These are phyloP conservation scores for Miniopterus natalensis DNA, from an alignment of 2,113 vertebrate species.

Conservation along the genomic window DNA sequence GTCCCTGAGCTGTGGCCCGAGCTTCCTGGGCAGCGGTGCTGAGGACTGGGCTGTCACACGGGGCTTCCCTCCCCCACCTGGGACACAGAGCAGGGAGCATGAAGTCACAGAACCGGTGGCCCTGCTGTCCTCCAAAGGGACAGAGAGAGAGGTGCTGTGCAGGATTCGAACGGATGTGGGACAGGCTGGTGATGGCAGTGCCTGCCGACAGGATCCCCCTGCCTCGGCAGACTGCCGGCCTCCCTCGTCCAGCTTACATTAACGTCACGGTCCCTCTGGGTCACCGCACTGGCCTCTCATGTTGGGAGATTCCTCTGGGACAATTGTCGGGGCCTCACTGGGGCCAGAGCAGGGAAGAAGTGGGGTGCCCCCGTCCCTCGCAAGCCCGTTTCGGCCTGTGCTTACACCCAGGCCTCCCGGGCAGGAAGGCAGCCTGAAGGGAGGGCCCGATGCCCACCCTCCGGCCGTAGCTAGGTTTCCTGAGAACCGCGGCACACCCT, in stretches of 20 bases:
- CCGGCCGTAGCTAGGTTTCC: neutral
- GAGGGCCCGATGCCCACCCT: accelerated
- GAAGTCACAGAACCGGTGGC: neutral
- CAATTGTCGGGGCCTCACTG: accelerated
- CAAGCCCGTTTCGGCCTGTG: neutral
- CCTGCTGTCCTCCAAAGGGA: accelerated
- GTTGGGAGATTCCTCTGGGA: neutral
- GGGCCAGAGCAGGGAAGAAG: neutral
- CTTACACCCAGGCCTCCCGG: accelerated
- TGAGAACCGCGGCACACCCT: accelerated
- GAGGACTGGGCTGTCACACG: neutral
- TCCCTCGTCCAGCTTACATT: accelerated
- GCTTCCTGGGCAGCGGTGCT: accelerated
- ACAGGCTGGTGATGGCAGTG: accelerated
- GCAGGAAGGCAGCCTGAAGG: accelerated
- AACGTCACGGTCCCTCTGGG: neutral
- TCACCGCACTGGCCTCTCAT: neutral
- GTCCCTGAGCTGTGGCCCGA: neutral
- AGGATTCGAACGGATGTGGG: accelerated
- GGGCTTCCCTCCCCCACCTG: neutral
- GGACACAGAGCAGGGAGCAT: neutral
- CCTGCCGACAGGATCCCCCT: accelerated
- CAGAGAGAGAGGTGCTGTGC: no score
- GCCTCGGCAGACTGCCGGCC: accelerated
- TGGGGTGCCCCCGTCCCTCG: accelerated